Base-by-base conservation (phyloP, 2,888 invertebrate species). In the Acleris literana region DNA sequence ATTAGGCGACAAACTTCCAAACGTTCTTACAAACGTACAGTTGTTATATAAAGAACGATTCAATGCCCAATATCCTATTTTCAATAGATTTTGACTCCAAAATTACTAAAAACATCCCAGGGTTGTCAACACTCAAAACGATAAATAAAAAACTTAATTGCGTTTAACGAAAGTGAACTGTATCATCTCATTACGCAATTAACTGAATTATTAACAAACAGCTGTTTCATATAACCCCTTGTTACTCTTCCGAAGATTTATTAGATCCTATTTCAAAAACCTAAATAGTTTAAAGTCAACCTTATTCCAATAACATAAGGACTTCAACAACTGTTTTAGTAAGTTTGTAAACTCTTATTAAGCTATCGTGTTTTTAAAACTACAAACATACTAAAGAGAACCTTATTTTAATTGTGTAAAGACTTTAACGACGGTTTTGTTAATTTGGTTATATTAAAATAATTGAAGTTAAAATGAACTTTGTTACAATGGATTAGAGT, bases 101-200 rank as follows among this genome's bases (percentile, higher is more conserved):
- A 13, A 5, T 39, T 13, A 39, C 39, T 13, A 39, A 13, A 49
- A 49, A 20, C 49, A 17, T 18, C 54, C 5, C 16, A 54, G 18
- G 39, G 54, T 18, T 54, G 54, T 54, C 54, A 39, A 54, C 64
- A 20, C 16, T 17, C 22, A 44, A 49, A 55, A 53, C 57, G 5
- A 63, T 67, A 62, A 66, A 62, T 62, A 51, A 52, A 29, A 43
- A 52, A 46, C 29, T 44, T 61, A 66, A 66, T 52, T 52, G 46
- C 43, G 17, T 6, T 58, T 11, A 44, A 52, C 51, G 43, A 52
- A 52, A 59, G 17, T 29, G 20, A 54, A 61, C 46, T 44, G 51
- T 64, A 64, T 61, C 65, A 64, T 65, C 71, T 74, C 65, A 76
- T 76, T 75, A 74, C 57, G 70, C 74, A 73, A 74, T 77, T 74